These are phyloP conservation scores for Nymphalis urticae DNA, from an alignment of 2,888 invertebrate species.

Conservation along the genomic window DNA sequence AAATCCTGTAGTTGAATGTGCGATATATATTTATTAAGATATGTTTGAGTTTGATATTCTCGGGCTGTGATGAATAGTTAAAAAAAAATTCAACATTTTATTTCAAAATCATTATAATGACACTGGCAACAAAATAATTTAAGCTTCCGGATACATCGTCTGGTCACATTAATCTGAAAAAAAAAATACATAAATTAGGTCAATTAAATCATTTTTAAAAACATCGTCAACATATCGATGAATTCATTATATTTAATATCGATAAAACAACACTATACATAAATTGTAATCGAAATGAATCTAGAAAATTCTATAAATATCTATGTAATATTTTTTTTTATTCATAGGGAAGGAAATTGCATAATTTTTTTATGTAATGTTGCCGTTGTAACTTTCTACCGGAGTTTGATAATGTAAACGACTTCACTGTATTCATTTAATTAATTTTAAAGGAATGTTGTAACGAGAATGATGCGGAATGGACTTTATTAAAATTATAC, in stretches of 20 bases:
- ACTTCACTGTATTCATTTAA: constrained; percentile 34
- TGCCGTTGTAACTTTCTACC: constrained; percentile 15
- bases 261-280: background rate
- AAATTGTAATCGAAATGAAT: background rate
- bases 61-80: constrained; percentile 60
- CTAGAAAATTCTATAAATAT: background rate
- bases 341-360: background rate
- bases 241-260: constrained; percentile 15
- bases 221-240: constrained; percentile 50
- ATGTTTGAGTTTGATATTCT: constrained; percentile 57
- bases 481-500: constrained; percentile 69
- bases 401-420: constrained; percentile 9
- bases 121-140: constrained; percentile 41
- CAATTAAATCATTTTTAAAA: constrained; percentile 52
- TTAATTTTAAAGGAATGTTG: constrained; percentile 45
- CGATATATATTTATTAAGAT: constrained; percentile 46
- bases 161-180: constrained; percentile 40
- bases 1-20: constrained; percentile 34
- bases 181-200: constrained; percentile 38
- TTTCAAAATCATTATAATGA: constrained; percentile 15
- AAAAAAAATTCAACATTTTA: constrained; percentile 18
- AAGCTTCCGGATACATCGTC: constrained; percentile 22
- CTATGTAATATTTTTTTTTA: background rate
- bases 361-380: constrained; percentile 12
- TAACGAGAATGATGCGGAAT: constrained; percentile 50